phyloP scores from a whole-genome alignment of 2,888 invertebrate species.

The Peribatodes rhomboidaria region DNA sequence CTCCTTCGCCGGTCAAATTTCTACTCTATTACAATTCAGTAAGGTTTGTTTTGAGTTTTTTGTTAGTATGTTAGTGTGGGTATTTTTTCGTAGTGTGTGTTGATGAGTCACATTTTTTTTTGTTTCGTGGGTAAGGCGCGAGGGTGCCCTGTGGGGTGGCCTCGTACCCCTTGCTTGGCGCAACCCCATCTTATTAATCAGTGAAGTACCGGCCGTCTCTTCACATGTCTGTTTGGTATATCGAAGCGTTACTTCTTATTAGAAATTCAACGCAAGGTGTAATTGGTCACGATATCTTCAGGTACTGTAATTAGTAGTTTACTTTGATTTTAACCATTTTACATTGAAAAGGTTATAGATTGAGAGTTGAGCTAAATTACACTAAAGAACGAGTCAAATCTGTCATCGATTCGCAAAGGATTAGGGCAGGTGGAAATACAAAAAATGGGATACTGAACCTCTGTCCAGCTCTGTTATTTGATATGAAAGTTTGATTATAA shows the following conservation, averaged over 20 bases:
- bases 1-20: conserved; percentile 46
- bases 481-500: no score
- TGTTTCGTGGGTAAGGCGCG: conserved; percentile 86
- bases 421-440: background rate
- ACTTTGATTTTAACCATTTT: background rate
- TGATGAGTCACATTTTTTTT: conserved; percentile 88
- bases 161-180: conserved; percentile 78
- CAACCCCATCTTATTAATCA: conserved; percentile 87
- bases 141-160: conserved; percentile 81
- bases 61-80: conserved; percentile 61
- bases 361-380: background rate
- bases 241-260: conserved; percentile 74
- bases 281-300: conserved; percentile 45
- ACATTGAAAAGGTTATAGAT: background rate
- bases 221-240: conserved; percentile 81
- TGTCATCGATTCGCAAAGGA: background rate
- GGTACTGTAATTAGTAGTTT: conserved; percentile 10
- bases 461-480: no score
- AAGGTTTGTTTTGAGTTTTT: conserved; percentile 74
- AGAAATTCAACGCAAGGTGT: conserved; percentile 63
- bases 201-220: conserved; percentile 85
- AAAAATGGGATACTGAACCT: no score
- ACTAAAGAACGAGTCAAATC: background rate
- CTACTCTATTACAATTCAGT: conserved; percentile 68
- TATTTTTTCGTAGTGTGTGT: conserved; percentile 80